Conservation (phyloP, 2,888 invertebrate species). For the Euclidia mi region DNA sequence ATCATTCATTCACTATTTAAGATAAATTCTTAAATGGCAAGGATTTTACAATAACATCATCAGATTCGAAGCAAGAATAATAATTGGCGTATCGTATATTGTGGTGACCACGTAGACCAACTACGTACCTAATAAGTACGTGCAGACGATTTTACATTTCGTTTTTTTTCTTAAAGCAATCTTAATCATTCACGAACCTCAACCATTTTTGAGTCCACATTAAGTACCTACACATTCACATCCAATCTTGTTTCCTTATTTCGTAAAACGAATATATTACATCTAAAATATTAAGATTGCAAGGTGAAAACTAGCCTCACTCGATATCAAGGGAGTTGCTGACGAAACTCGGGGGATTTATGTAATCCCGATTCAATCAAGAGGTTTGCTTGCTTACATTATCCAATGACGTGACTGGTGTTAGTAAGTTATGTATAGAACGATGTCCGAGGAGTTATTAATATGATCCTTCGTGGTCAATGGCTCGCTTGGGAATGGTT, state of each 20-base stretch:
- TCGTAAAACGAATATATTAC: slow-evolving; percentile 10
- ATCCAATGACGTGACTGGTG: slow-evolving; percentile 55
- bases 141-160: too few species aligned
- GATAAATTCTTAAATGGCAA: too few species aligned
- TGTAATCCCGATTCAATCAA: slow-evolving; percentile 64
- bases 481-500: slow-evolving; percentile 17
- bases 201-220: too few species aligned
- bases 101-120: too few species aligned
- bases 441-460: slow-evolving; percentile 18
- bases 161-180: too few species aligned
- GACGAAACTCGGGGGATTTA: slow-evolving; percentile 54
- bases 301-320: slow-evolving; percentile 31
- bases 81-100: too few species aligned
- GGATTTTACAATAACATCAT: too few species aligned
- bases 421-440: slow-evolving; percentile 27
- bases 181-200: too few species aligned
- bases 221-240: too few species aligned
- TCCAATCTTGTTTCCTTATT: background rate
- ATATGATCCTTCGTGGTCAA: slow-evolving; percentile 18
- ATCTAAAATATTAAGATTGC: slow-evolving; percentile 39
- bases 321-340: slow-evolving; percentile 32
- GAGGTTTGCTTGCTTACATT: slow-evolving; percentile 60
- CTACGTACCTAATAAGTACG: too few species aligned
- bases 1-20: too few species aligned
- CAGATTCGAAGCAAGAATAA: too few species aligned